Percentiles rank a stretch among this genome's conserved stretches.
phyloP scores from a whole-genome alignment of 1,140 invertebrate genomes.

The Drusus annulatus region DNA sequence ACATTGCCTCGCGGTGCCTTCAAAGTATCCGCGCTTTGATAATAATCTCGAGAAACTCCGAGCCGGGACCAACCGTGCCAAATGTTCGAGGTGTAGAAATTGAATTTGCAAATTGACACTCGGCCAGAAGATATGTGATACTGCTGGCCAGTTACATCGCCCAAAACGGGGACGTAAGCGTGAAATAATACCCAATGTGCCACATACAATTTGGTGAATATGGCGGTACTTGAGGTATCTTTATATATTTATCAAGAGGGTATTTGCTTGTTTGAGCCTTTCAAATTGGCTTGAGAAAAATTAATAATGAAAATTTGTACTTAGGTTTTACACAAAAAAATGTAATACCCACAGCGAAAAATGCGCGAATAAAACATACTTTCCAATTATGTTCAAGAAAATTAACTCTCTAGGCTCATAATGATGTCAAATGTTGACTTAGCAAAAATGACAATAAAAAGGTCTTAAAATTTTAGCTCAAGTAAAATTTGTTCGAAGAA shows the following conservation, averaged over 20 bases:
- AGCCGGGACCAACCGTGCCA: slow-evolving; percentile 5
- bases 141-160: slow-evolving; percentile 31
- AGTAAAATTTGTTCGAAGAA: background rate
- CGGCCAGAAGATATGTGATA: slow-evolving; percentile 41
- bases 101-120: slow-evolving; percentile 46
- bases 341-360: no score
- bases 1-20: background rate
- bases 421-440: no score
- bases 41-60: background rate
- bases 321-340: no score
- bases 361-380: no score
- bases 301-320: background rate
- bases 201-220: slow-evolving; percentile 41
- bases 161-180: slow-evolving; percentile 33
- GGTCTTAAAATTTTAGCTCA: no score
- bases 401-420: no score
- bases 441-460: no score
- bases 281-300: slow-evolving; percentile 4
- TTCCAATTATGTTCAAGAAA: no score
- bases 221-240: slow-evolving; percentile 16
- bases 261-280: slow-evolving; percentile 15
- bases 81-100: slow-evolving; percentile 42
- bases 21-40: background rate
- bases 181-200: slow-evolving; percentile 40
- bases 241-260: slow-evolving; percentile 18